Evolutionary conservation across 1,140 invertebrate genomes (phyloP).

Genomic region (Aphaenogaster ashmeadi): DNA sequence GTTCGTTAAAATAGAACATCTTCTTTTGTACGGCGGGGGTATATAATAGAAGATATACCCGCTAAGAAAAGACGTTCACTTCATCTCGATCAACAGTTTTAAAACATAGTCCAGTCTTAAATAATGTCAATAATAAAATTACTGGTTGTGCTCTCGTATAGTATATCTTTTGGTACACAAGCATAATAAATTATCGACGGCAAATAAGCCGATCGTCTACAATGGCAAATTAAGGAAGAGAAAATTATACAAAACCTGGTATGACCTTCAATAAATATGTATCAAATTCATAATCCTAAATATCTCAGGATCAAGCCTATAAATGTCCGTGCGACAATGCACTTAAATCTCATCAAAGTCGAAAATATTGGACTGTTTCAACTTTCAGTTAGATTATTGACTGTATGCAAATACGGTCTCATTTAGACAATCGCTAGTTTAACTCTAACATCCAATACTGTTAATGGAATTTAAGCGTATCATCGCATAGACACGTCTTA

Average conservation of each 20-base stretch:
- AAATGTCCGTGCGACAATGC: neutral
- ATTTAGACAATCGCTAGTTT: neutral
- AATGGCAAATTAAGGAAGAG: neutral
- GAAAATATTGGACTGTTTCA: neutral
- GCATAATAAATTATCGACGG: neutral
- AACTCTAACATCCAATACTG: neutral
- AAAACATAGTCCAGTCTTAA: slow-evolving; percentile 69
- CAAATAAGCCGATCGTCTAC: slow-evolving; percentile 13
- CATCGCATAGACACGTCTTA: neutral
- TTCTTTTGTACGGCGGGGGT: neutral
- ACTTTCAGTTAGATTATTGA: neutral
- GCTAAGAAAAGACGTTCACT: slow-evolving; percentile 12
- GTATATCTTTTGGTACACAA: neutral
- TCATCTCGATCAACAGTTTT: slow-evolving; percentile 24
- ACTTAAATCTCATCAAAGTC: neutral
- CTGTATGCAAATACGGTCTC: neutral
- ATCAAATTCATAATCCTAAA: neutral
- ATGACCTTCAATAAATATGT: neutral
- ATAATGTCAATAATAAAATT: slow-evolving; percentile 56
- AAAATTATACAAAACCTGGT: neutral
- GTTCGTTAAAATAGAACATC: slow-evolving; percentile 35
- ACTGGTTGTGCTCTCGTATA: neutral
- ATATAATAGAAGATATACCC: slow-evolving; percentile 21
- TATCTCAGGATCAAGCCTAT: neutral
- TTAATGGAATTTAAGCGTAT: neutral